Evolutionary conservation across 1,140 invertebrate species (phyloP), one percentile per base, ranked within the genome.

Genomic region (Drosophila sturtevanti): DNA sequence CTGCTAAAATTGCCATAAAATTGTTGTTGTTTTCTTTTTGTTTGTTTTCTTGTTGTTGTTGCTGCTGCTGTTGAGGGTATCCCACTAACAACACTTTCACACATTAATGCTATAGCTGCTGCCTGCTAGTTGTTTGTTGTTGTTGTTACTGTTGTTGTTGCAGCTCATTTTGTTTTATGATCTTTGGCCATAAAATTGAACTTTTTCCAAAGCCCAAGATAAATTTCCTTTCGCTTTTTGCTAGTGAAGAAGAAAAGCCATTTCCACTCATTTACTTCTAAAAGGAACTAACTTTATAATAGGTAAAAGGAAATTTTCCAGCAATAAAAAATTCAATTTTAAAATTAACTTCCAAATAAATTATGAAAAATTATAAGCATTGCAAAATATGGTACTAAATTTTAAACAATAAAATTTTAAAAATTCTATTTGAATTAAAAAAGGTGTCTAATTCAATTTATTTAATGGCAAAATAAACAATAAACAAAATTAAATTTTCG

Each of bases 1-100:
- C 72, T 75, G 63, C 72, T 75, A 61, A 76, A 76, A 63, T 76
- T 58, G 72, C 72, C 72, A 76, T 76, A 76, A 76, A 76, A 76
- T 58, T 54, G 71, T 54, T 60, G 54, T 52, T 31, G 59, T 34
- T 51, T 38, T 56, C 61, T 16, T 65, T 65, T 44, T 0, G 2
- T 9, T 16, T 44, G 16, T 14, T 16, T 44, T 44, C 6, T 44
- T 21, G 9, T 21, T 21, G 18, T 16, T 18, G 27, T 31, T 31
- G 27, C 18, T 44, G 14, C 9, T n/a, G 27, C 11, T 31, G 27
- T 27, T 27, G 14, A 35, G 37, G 63, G 41, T 16, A 48, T 21
- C 22, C 72, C 72, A 64, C 72, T 58, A 64, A 63, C 72, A 75
- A 76, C 72, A 76, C 72, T 76, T 76, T 76, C 72, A 76, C 72